Evolutionary conservation across 2,113 vertebrate species (phyloP).

Genomic region (Myrmecophaga tridactyla): DNA sequence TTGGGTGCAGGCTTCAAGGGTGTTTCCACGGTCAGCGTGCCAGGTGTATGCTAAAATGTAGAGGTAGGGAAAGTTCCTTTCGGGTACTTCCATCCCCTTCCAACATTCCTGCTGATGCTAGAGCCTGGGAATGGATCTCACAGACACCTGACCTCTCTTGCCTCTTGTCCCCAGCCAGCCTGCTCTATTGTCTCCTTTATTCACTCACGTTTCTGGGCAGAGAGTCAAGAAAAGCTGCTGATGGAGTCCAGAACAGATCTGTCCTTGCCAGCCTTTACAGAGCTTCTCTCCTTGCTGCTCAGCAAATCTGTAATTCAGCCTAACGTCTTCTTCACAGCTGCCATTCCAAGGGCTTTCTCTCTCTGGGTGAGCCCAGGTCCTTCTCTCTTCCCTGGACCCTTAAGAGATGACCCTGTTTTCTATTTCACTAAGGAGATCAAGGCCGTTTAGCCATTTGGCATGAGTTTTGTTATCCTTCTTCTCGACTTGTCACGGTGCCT

Average conservation of each 20-base stretch:
- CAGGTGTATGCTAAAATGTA: neutral
- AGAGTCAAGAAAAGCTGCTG: neutral
- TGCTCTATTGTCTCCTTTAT: neutral
- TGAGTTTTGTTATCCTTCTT: neutral
- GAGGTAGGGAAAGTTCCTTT: neutral
- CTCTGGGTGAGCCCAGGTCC: neutral
- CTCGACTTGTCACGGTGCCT: neutral
- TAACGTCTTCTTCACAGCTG: neutral
- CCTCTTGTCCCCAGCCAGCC: neutral
- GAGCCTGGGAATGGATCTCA: neutral
- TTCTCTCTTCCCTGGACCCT: neutral
- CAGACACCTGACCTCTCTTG: neutral
- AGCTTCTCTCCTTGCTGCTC: neutral
- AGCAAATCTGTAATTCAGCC: neutral
- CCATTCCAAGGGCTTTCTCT: neutral
- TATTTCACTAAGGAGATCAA: neutral
- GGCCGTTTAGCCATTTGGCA: neutral
- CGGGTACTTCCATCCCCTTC: neutral
- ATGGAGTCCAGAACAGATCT: neutral
- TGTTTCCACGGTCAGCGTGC: neutral
- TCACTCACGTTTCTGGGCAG: neutral
- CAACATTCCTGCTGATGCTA: no score
- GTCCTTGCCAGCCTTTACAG: neutral
- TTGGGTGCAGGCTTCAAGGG: neutral
- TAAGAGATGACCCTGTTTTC: neutral